Percentiles rank a stretch among this genome's conserved stretches.
Evolutionary conservation across 1,140 invertebrate genomes (phyloP).

Genomic region (Anthonomus grandis): DNA sequence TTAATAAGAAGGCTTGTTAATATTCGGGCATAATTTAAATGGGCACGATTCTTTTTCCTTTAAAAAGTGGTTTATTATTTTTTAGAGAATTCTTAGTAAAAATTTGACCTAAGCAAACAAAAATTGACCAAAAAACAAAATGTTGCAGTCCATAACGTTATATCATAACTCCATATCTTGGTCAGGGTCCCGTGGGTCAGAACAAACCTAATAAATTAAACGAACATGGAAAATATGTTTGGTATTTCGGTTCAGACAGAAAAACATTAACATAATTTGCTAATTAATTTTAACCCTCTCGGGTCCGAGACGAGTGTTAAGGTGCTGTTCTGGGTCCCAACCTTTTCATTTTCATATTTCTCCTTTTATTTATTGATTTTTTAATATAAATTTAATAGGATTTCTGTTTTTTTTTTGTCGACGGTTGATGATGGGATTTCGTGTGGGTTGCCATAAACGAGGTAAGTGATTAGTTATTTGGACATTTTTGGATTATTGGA

Average conservation of each 20-base stretch:
- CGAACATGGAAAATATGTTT: constrained; percentile 21
- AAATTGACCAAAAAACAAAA: not conserved
- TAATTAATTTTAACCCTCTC: constrained; percentile 22
- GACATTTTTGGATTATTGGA: no score
- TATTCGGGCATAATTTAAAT: no score
- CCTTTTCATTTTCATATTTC: no score
- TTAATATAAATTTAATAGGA: not conserved
- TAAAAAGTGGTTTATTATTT: no score
- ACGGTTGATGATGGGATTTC: no score
- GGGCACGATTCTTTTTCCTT: no score
- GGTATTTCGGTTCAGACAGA: constrained; percentile 20
- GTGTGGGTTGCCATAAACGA: no score
- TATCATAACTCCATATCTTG: constrained; percentile 15
- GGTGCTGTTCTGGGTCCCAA: not conserved
- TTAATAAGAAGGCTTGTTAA: no score
- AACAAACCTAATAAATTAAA: constrained; percentile 19
- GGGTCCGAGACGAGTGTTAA: constrained; percentile 5
- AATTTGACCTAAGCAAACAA: not conserved
- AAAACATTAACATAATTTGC: constrained; percentile 22
- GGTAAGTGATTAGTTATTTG: no score
- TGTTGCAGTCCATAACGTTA: not conserved
- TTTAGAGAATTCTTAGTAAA: not conserved
- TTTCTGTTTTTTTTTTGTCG: not conserved
- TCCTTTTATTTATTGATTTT: not conserved
- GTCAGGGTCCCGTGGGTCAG: constrained; percentile 2